phyloP scores from a whole-genome alignment of 1,140 invertebrate species.

The Drosophila pandora region DNA sequence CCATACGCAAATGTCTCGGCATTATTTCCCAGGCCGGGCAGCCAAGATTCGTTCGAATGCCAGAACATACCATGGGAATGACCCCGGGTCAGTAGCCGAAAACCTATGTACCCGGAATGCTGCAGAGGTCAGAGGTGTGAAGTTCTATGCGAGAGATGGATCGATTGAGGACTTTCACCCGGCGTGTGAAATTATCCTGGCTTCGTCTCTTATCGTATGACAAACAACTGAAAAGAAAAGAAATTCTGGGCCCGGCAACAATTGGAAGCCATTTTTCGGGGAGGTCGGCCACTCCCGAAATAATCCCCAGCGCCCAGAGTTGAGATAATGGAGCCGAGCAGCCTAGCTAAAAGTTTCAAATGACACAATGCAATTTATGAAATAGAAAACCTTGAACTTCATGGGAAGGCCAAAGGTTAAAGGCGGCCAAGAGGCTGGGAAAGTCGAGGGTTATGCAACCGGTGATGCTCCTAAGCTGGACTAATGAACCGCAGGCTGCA shows the following conservation, averaged over 20 bases:
- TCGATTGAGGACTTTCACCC: conserved; percentile 33
- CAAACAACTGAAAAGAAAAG: background rate
- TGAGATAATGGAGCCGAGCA: conserved; percentile 35
- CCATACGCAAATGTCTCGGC: conserved; percentile 40
- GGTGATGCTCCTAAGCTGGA: conserved; percentile 20
- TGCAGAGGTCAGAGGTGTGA: background rate
- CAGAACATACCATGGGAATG: conserved; percentile 25
- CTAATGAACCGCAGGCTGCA: conserved; percentile 1
- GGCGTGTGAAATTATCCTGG: conserved; percentile 14
- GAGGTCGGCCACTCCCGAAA: background rate
- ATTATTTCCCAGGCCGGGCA: conserved; percentile 24
- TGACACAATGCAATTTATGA: conserved; percentile 50
- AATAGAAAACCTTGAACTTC: conserved; percentile 48
- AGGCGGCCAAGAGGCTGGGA: background rate
- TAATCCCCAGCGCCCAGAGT: background rate
- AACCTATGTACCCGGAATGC: conserved; percentile 1
- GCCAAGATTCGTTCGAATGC: background rate
- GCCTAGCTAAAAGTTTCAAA: conserved; percentile 40
- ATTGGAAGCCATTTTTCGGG: conserved; percentile 12
- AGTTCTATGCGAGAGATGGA: background rate
- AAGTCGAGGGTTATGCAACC: conserved; percentile 51
- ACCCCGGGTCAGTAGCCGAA: conserved; percentile 49
- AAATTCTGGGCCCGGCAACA: conserved; percentile 14
- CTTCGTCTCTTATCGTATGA: background rate
- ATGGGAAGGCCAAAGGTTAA: conserved; percentile 42